Evolutionary conservation across 2,113 vertebrate species (phyloP).

Genomic region (Sialia sialis): DNA sequence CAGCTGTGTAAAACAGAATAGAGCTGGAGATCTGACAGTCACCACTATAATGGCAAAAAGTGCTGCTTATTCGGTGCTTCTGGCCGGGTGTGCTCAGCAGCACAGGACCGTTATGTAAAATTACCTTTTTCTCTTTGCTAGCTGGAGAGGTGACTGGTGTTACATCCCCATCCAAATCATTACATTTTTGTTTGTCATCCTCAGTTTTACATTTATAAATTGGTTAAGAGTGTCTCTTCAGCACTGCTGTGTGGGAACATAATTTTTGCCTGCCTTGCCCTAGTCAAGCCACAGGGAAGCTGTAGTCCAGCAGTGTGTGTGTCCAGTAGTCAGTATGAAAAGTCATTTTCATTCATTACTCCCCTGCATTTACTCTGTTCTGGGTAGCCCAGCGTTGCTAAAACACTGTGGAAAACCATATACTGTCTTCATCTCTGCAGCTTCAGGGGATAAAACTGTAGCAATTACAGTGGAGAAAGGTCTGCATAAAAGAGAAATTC

Average conservation of each 20-base stretch:
- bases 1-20: constrained; percentile 23
- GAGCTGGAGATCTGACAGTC: not conserved
- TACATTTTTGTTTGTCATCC: not conserved
- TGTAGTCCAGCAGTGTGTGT: not conserved
- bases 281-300: not conserved
- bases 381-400: not conserved
- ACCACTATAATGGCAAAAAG: not conserved
- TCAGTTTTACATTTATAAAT: not conserved
- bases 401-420: not conserved
- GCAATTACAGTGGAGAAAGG: not conserved
- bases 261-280: constrained; percentile 16
- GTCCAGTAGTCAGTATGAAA: constrained; percentile 26
- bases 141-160: not conserved
- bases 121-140: not conserved
- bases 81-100: not conserved
- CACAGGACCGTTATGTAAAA: not conserved
- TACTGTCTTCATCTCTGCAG: not conserved
- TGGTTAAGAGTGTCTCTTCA: not conserved
- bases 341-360: constrained; percentile 12
- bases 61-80: not conserved
- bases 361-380: not conserved
- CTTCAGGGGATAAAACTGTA: constrained; percentile 23
- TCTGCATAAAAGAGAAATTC: not conserved
- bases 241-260: not conserved
- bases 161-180: not conserved